Percentiles rank a stretch among this genome's conserved stretches.
Conservation (phyloP, 2,113 vertebrate species). For the Actinemys pallida region DNA sequence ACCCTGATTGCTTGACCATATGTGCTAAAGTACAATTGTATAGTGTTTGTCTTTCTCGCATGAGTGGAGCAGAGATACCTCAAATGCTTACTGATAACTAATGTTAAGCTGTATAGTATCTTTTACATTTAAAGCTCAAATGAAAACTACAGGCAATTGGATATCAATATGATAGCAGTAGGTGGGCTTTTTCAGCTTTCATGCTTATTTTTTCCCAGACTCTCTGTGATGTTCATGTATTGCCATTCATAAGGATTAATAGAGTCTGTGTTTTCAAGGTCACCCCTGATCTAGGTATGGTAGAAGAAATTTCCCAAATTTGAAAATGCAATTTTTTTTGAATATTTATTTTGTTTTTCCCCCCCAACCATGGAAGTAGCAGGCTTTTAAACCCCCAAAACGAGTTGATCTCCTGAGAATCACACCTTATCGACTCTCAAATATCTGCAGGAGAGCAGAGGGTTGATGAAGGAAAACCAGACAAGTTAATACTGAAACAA, state of each 20-base stretch:
- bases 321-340: not conserved
- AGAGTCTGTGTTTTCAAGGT: not conserved
- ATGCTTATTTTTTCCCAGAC: not conserved
- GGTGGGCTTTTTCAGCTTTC: not conserved
- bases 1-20: conserved; percentile 34
- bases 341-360: not conserved
- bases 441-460: not conserved
- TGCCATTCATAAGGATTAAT: not conserved
- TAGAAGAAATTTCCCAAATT: not conserved
- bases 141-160: not conserved
- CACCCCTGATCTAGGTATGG: not conserved
- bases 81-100: not conserved
- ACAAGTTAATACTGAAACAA: not conserved
- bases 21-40: conserved; percentile 26
- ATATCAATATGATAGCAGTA: not conserved
- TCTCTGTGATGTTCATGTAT: not conserved
- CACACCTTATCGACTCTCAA: not conserved
- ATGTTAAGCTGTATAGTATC: not conserved
- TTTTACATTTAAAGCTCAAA: not conserved
- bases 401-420: not conserved
- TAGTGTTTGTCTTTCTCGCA: accelerated
- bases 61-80: not conserved
- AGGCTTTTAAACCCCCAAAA: not conserved
- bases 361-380: not conserved
- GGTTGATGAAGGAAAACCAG: not conserved